Percentiles rank a stretch among this genome's conserved stretches.
Conservation (phyloP, 1,140 invertebrate genomes). For the Augochlora pura region DNA sequence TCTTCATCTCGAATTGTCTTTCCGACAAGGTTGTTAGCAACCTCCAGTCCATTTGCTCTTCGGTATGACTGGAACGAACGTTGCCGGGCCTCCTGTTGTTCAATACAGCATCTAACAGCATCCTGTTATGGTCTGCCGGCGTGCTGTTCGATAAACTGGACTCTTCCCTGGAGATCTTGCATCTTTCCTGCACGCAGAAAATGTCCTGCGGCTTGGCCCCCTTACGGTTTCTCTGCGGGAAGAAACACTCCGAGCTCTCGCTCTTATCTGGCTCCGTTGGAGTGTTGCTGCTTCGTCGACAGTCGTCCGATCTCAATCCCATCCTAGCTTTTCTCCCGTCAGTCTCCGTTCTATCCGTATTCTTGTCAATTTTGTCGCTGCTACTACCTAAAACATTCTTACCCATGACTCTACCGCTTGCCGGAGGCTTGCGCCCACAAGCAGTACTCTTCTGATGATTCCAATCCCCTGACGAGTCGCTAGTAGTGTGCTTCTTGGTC, state of each 20-base stretch:
- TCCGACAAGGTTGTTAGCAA: constrained; percentile 72
- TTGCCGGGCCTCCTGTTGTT: constrained; percentile 49
- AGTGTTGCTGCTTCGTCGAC: constrained; percentile 60
- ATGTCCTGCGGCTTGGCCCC: constrained; percentile 63
- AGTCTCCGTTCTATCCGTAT: constrained; percentile 74
- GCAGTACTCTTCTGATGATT: constrained; percentile 61
- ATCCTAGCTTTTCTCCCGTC: constrained; percentile 77
- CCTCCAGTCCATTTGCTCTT: constrained; percentile 69
- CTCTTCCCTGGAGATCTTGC: constrained; percentile 55
- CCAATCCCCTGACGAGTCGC: constrained; percentile 76
- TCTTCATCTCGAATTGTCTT: constrained; percentile 66
- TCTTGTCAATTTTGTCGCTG: constrained; percentile 74
- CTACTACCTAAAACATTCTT: constrained; percentile 69
- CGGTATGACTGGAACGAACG: constrained; percentile 59
- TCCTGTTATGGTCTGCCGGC: constrained; percentile 66
- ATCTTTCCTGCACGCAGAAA: constrained; percentile 66
- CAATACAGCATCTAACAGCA: constrained; percentile 63
- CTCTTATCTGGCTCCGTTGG: constrained; percentile 70
- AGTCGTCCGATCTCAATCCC: constrained; percentile 73
- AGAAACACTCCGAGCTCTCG: constrained; percentile 77
- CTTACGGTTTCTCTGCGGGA: constrained; percentile 69
- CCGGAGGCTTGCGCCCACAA: constrained; percentile 48
- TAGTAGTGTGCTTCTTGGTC: constrained; percentile 73
- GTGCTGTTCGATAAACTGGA: constrained; percentile 66
- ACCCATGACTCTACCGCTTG: constrained; percentile 54